Evolutionary conservation across 2,888 invertebrate genomes (phyloP).

Genomic region (Tetrapedia diversipes): DNA sequence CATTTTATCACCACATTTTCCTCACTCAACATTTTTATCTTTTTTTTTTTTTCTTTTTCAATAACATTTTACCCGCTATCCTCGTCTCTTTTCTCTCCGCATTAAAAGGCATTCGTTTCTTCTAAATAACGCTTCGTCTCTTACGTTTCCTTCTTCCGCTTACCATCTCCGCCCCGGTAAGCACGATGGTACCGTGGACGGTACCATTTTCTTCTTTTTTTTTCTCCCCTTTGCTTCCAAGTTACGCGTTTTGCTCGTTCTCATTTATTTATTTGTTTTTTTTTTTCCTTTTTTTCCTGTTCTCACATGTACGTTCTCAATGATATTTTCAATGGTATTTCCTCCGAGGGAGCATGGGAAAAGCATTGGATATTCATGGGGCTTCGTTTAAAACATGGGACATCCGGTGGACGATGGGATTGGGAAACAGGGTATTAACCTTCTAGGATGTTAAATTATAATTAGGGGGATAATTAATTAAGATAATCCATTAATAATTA

Average conservation of each 20-base stretch:
- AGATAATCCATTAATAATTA: conserved; percentile 79
- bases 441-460: conserved; percentile 80
- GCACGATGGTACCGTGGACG: no score
- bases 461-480: conserved; percentile 78
- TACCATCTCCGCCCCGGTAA: conserved; percentile 60
- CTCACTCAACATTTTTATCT: no score
- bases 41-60: conserved; percentile 18
- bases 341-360: conserved; percentile 62
- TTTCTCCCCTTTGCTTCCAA: conserved; percentile 57
- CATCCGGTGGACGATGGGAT: conserved; percentile 30
- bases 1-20: neutral
- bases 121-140: conserved; percentile 53
- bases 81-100: conserved; percentile 34
- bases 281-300: conserved; percentile 38
- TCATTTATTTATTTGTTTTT: conserved; percentile 1
- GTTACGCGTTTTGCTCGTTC: conserved; percentile 65
- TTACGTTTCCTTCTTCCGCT: conserved; percentile 59
- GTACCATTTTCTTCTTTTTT: no score
- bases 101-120: conserved; percentile 57
- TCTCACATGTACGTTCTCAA: conserved; percentile 70
- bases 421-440: conserved; percentile 65
- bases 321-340: conserved; percentile 55
- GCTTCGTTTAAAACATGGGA: conserved; percentile 44
- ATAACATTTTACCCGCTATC: conserved; percentile 34
- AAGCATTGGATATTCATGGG: conserved; percentile 64